phyloP scores from a whole-genome alignment of 1,140 invertebrate species.

The Temnothorax curvispinosus region DNA sequence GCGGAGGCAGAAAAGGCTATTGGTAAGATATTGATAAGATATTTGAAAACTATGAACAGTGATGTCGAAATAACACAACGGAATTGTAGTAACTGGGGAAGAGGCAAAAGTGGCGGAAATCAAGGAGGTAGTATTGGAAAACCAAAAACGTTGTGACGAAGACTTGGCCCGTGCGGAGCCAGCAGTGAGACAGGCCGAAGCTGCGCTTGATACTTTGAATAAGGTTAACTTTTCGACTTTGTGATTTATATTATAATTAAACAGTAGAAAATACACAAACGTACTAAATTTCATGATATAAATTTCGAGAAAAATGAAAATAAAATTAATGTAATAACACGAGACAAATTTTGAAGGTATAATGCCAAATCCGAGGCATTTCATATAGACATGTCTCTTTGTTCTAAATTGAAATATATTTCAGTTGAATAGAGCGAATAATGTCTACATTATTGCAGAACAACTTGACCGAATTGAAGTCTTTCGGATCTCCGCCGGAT shows the following conservation, averaged over 20 bases:
- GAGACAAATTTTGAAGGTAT: background rate
- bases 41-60: background rate
- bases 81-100: constrained; percentile 89
- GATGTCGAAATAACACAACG: background rate
- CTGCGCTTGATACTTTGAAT: constrained; percentile 96
- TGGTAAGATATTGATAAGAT: constrained; percentile 83
- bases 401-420: background rate
- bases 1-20: constrained; percentile 95
- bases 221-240: constrained; percentile 87
- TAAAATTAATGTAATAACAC: background rate
- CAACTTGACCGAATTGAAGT: constrained; percentile 97
- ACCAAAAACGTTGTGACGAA: constrained; percentile 94
- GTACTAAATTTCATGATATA: background rate
- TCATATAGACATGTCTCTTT: background rate
- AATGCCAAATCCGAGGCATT: background rate
- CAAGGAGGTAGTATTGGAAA: constrained; percentile 94
- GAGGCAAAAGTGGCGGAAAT: constrained; percentile 96
- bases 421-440: background rate
- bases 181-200: constrained; percentile 94
- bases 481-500: constrained; percentile 93
- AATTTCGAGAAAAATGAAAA: background rate
- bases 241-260: background rate
- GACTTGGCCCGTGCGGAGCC: constrained; percentile 97
- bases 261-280: background rate
- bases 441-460: constrained; percentile 82